These are phyloP conservation scores for Lindbergichthys nudifrons DNA, from an alignment of 2,797 vertebrate species.

Conservation along the genomic window DNA sequence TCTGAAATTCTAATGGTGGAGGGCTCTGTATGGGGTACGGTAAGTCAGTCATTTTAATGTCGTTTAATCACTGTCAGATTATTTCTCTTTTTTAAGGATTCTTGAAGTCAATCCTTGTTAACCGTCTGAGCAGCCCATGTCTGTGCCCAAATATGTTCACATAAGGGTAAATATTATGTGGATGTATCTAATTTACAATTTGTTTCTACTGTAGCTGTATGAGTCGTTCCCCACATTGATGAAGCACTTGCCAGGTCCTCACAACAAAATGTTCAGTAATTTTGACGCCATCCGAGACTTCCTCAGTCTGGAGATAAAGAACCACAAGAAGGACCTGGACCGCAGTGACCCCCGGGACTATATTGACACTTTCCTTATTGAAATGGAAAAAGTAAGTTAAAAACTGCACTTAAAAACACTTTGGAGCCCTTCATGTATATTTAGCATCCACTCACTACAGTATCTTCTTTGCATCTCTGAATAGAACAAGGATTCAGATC, in stretches of 20 bases:
- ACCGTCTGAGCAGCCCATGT: background rate
- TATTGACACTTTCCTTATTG: slow-evolving; percentile 84
- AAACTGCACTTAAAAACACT: too few relatives aligned
- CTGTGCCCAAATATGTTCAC: background rate
- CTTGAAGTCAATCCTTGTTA: background rate
- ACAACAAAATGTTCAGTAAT: slow-evolving; percentile 71
- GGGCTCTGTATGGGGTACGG: slow-evolving; percentile 67
- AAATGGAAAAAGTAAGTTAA: slow-evolving; percentile 80
- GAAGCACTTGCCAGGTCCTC: slow-evolving; percentile 77
- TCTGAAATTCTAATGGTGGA: slow-evolving; percentile 54
- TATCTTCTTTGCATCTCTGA: slow-evolving; percentile 17
- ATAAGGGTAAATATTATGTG: background rate
- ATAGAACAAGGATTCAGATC: slow-evolving; percentile 47
- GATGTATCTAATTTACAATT: background rate
- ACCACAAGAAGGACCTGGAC: slow-evolving; percentile 81
- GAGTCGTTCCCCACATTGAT: slow-evolving; percentile 73
- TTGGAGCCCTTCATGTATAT: background rate
- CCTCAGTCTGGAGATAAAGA: slow-evolving; percentile 67
- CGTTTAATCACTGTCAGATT: background rate
- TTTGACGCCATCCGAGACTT: slow-evolving; percentile 64
- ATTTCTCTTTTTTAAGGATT: background rate
- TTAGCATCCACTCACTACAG: background rate
- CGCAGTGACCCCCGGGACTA: slow-evolving; percentile 76
- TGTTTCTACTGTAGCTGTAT: slow-evolving; percentile 60
- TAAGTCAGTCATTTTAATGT: slow-evolving; percentile 33